Conservation (phyloP, 2,888 invertebrate species). For the Chironomus tentans region DNA sequence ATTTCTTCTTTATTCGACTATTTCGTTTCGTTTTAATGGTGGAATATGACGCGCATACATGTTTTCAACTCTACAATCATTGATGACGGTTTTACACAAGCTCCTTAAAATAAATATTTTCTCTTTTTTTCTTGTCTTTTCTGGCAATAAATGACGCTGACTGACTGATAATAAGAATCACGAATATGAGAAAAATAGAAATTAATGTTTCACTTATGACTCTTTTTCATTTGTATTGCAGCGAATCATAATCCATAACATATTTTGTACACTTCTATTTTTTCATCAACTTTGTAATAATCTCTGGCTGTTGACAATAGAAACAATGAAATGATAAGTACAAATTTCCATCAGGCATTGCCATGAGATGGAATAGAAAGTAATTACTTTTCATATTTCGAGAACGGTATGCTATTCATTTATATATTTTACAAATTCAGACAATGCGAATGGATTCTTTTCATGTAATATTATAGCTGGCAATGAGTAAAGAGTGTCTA, state of each 20-base stretch:
- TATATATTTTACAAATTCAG: background rate
- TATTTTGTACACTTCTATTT: background rate
- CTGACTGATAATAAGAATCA: background rate
- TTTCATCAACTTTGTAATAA: background rate
- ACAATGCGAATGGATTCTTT: background rate
- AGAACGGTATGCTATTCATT: background rate
- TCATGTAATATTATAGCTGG: background rate
- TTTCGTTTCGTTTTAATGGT: background rate
- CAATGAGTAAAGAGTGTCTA: background rate
- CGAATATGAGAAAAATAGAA: background rate
- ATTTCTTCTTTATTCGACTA: background rate
- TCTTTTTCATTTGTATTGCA: background rate
- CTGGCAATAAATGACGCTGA: background rate
- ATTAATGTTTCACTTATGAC: conserved; percentile 10
- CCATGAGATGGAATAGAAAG: background rate
- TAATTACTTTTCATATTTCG: conserved; percentile 22
- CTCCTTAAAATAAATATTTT: background rate
- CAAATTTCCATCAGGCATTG: background rate
- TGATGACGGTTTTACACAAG: background rate
- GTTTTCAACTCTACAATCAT: background rate
- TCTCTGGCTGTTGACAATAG: no score
- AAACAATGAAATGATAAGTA: background rate
- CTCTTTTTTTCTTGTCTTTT: background rate
- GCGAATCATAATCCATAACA: background rate
- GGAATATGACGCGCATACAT: conserved; percentile 4